These are phyloP conservation scores for Scalopus aquaticus DNA, from an alignment of 2,113 vertebrate species.

Conservation along the genomic window DNA sequence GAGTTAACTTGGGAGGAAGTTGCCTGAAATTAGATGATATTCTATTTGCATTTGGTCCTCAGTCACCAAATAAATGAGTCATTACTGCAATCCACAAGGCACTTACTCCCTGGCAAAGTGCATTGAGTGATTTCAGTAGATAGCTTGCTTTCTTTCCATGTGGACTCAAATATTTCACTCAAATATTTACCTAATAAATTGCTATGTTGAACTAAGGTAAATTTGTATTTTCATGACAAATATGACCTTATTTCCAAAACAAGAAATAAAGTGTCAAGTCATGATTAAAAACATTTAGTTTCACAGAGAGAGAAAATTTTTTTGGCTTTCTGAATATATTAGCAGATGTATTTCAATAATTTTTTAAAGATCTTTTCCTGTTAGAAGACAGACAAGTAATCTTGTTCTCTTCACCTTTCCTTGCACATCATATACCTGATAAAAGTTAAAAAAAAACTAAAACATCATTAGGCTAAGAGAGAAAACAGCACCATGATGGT, in stretches of 20 bases:
- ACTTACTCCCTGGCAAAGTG: constrained; percentile 16
- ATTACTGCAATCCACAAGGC: not conserved
- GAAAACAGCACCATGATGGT: not conserved
- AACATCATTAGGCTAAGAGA: not conserved
- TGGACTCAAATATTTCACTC: constrained; percentile 16
- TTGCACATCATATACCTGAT: not conserved
- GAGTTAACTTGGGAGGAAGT: not conserved
- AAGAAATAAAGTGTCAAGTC: not conserved
- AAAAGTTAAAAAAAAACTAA: constrained; percentile 22
- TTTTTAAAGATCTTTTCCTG: constrained; percentile 11
- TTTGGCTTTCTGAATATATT: not conserved
- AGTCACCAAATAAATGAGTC: constrained; percentile 58
- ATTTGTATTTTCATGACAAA: not conserved
- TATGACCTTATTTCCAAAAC: constrained; percentile 47
- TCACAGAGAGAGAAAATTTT: not conserved
- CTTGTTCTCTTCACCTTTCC: not conserved
- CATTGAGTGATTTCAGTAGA: not conserved
- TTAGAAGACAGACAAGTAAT: constrained; percentile 20
- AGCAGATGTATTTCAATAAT: constrained; percentile 1
- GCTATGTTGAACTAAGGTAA: not conserved
- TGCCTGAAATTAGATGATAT: constrained; percentile 48
- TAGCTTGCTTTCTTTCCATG: constrained; percentile 46
- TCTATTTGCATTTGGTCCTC: constrained; percentile 30
- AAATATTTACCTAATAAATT: constrained; percentile 15
- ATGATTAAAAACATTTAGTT: not conserved